These are phyloP conservation scores for Operophtera brumata DNA, from an alignment of 2,888 invertebrate species.

Conservation along the genomic window DNA sequence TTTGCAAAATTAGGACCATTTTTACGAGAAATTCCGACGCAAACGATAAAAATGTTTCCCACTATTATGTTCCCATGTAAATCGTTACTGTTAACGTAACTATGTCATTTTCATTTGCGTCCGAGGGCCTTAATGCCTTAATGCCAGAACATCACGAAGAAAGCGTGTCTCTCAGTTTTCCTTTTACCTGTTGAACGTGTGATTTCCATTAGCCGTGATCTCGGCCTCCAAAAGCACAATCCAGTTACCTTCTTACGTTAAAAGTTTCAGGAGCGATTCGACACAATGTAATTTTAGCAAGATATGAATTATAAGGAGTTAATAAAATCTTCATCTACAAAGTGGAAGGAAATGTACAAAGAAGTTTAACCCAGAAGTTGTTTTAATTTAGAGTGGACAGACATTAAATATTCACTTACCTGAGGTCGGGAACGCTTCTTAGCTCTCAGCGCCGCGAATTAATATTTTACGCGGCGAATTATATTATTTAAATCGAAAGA, in stretches of 20 bases:
- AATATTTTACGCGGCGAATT: conserved; percentile 59
- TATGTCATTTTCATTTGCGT: conserved; percentile 15
- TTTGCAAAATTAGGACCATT: conserved; percentile 20
- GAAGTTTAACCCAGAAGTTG: not conserved
- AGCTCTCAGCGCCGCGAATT: conserved; percentile 37
- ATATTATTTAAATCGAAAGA: conserved; percentile 55
- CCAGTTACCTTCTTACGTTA: not conserved
- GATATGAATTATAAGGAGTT: not conserved
- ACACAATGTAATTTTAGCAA: not conserved
- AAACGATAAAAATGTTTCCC: conserved; percentile 20
- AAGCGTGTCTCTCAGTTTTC: conserved; percentile 16
- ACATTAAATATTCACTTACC: conserved; percentile 46
- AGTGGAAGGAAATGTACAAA: not conserved
- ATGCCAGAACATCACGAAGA: conserved; percentile 5
- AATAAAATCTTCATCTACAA: not conserved
- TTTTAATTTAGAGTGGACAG: conserved; percentile 14
- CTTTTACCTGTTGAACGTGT: conserved; percentile 33
- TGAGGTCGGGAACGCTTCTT: conserved; percentile 44
- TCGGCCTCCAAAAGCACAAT: conserved; percentile 12
- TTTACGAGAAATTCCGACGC: conserved; percentile 18
- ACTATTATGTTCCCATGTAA: conserved; percentile 23
- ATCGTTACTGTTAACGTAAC: conserved; percentile 23
- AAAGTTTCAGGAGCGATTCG: not conserved
- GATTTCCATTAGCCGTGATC: conserved; percentile 17
- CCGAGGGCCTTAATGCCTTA: conserved; percentile 2